Conservation (phyloP, 2,888 invertebrate genomes). For the Drosophila subquinaria region DNA sequence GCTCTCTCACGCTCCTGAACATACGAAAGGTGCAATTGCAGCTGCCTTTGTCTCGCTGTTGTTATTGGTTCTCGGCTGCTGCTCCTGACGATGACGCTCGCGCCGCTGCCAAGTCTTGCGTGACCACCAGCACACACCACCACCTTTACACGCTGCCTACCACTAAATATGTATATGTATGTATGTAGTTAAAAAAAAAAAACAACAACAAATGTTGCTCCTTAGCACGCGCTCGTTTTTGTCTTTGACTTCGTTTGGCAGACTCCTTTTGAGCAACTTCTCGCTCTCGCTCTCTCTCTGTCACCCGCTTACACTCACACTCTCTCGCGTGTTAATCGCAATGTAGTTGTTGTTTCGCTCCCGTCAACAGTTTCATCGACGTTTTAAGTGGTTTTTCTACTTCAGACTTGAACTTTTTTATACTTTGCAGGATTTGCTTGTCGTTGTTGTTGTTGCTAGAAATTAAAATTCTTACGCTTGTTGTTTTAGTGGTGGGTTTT, state of each 20-base stretch:
- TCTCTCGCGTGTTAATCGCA: constrained; percentile 41
- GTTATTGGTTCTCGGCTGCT: constrained; percentile 51
- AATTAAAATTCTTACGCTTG: constrained; percentile 71
- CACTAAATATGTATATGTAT: constrained; percentile 63
- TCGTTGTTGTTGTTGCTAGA: constrained; percentile 53
- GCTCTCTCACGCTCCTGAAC: constrained; percentile 39
- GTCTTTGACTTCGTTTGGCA: constrained; percentile 42
- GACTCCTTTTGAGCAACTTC: constrained; percentile 64
- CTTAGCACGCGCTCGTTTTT: constrained; percentile 65
- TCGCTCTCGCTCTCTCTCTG: constrained; percentile 22
- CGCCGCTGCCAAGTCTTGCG: constrained; percentile 70
- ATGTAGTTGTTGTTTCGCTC: constrained; percentile 33
- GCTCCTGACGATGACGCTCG: constrained; percentile 3
- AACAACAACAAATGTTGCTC: constrained; percentile 34
- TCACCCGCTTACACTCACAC: constrained; percentile 8
- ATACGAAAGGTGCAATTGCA: constrained; percentile 80
- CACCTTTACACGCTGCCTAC: constrained; percentile 59
- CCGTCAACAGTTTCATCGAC: constrained; percentile 70
- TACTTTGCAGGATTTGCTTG: constrained; percentile 75
- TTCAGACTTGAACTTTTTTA: constrained; percentile 73
- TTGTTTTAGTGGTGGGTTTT: constrained; percentile 77
- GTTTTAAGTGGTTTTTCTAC: constrained; percentile 82
- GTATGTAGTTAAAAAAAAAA: constrained; percentile 37
- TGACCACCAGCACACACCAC: constrained; percentile 71
- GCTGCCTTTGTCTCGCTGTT: constrained; percentile 74